phyloP scores from a whole-genome alignment of 2,888 invertebrate genomes.

The Ennomos fuscantarius region DNA sequence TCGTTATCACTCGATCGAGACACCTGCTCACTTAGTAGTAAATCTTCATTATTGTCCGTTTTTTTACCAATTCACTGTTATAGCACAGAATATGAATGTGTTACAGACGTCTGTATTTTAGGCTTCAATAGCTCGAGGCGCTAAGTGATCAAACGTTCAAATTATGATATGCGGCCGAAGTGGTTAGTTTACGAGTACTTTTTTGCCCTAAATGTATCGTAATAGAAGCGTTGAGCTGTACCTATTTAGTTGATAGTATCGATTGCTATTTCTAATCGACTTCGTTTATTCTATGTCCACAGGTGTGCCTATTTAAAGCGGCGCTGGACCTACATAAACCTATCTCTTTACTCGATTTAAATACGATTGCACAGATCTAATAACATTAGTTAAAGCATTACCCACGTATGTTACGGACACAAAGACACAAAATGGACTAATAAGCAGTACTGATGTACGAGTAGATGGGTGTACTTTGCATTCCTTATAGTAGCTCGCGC shows the following conservation, averaged over 20 bases:
- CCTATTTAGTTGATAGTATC: not conserved
- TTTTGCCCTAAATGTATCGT: not conserved
- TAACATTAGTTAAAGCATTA: constrained; percentile 7
- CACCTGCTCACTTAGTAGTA: constrained; percentile 70
- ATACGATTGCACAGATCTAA: not conserved
- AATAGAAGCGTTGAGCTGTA: not conserved
- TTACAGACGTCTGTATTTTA: constrained; percentile 35
- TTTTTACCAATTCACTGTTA: constrained; percentile 74
- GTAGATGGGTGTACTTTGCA: too few species aligned
- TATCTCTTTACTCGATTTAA: constrained; percentile 7
- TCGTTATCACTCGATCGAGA: constrained; percentile 68
- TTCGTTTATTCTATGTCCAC: not conserved
- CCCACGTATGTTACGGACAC: not conserved
- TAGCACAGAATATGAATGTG: constrained; percentile 30
- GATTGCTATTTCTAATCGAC: constrained; percentile 1
- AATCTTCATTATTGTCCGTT: constrained; percentile 74
- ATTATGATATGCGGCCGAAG: constrained; percentile 31
- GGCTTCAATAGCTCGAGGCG: constrained; percentile 47
- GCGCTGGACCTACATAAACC: not conserved
- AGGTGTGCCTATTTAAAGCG: constrained; percentile 6
- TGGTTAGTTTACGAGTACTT: constrained; percentile 7
- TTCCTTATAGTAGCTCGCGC: too few species aligned
- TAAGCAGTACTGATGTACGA: too few species aligned
- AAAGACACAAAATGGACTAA: not conserved
- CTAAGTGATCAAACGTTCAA: constrained; percentile 28